Conservation (phyloP, 2,888 invertebrate genomes). For the Agonopterix alstromeriana region DNA sequence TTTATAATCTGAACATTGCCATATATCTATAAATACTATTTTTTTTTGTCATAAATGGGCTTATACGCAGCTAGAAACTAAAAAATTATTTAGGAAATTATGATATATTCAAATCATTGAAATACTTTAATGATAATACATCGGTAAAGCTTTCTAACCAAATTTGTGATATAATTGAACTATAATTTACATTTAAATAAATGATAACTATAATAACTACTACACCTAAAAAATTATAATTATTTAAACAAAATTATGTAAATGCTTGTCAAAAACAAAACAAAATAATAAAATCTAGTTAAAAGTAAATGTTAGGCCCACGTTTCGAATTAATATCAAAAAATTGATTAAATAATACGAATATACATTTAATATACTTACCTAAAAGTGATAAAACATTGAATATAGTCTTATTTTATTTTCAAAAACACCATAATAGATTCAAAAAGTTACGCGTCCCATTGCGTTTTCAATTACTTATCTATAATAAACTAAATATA, state of each 20-base stretch:
- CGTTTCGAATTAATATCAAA: slow-evolving; percentile 3
- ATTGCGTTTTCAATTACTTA: slow-evolving; percentile 28
- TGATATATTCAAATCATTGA: not conserved
- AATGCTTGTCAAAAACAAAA: not conserved
- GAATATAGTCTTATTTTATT: slow-evolving; percentile 4
- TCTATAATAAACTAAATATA: not conserved
- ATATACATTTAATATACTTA: not conserved
- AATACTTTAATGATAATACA: not conserved
- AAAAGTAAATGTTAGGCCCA: slow-evolving; percentile 11
- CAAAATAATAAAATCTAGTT: not conserved
- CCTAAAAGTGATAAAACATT: not conserved
- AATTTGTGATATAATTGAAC: slow-evolving; percentile 8
- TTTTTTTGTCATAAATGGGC: no score
- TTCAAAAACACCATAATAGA: slow-evolving; percentile 41
- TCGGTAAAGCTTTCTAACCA: slow-evolving; percentile 33
- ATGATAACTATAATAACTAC: slow-evolving; percentile 3
- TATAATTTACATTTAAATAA: slow-evolving; percentile 15
- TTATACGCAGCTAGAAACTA: no score
- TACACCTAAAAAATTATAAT: not conserved
- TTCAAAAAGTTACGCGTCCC: slow-evolving; percentile 41
- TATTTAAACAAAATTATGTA: not conserved
- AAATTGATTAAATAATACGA: not conserved
- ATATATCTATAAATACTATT: no score
- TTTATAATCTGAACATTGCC: not conserved
- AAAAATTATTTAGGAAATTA: not conserved